Evolutionary conservation across 2,113 vertebrate species (phyloP).

Genomic region (Trogon surrucura): DNA sequence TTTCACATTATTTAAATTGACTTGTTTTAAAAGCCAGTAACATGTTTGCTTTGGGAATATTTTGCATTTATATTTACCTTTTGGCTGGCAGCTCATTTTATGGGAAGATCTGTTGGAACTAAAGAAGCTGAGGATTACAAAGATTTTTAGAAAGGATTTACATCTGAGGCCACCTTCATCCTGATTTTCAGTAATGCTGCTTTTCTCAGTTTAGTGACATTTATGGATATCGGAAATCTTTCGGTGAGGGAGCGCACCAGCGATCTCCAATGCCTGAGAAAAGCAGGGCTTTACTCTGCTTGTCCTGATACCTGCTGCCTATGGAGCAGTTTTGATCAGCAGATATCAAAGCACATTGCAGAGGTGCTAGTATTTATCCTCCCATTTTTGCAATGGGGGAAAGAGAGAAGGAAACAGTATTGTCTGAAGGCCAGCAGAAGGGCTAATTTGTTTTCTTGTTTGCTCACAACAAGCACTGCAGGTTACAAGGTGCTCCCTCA

Average conservation of each 20-base stretch:
- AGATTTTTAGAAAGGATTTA: slow-evolving; percentile 27
- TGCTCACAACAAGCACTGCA: background rate
- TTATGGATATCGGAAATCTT: background rate
- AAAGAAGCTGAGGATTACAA: slow-evolving; percentile 8
- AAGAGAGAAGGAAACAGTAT: background rate
- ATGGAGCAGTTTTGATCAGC: background rate
- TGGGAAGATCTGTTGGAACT: background rate
- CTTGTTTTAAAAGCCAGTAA: slow-evolving; percentile 60
- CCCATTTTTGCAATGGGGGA: background rate
- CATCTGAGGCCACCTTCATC: background rate
- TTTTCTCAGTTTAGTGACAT: slow-evolving; percentile 14
- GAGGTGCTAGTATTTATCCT: background rate
- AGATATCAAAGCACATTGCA: background rate
- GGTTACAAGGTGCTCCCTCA: background rate
- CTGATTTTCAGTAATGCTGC: background rate
- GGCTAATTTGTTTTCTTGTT: background rate
- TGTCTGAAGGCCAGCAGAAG: background rate
- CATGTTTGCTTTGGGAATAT: slow-evolving; percentile 32
- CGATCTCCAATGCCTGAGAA: rapidly evolving
- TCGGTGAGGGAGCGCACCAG: background rate
- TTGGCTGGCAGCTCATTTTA: background rate
- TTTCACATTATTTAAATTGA: slow-evolving; percentile 58
- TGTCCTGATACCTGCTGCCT: background rate
- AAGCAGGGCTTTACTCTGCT: rapidly evolving
- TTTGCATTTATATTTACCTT: slow-evolving; percentile 52